Percentiles rank a stretch among this genome's conserved stretches.
These are phyloP conservation scores for Myxocyprinus asiaticus DNA, from an alignment of 2,113 vertebrate genomes.

Conservation along the genomic window DNA sequence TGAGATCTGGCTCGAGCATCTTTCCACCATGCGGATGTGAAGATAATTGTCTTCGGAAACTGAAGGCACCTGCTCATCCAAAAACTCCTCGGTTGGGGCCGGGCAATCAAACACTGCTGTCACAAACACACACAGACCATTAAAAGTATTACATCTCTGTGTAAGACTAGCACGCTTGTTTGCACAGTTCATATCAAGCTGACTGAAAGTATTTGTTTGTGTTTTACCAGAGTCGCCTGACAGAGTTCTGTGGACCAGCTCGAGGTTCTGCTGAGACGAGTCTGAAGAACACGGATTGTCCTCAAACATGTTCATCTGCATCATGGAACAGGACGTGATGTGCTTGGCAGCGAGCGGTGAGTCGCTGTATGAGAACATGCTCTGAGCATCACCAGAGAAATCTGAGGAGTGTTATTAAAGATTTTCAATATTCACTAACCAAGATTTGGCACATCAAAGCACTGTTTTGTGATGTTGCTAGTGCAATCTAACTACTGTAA, in stretches of 20 bases:
- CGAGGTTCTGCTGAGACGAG: slow-evolving; percentile 71
- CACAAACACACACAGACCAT: slow-evolving; percentile 43
- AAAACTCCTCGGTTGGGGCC: slow-evolving; percentile 66
- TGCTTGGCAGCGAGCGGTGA: slow-evolving; percentile 61
- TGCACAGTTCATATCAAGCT: neutral
- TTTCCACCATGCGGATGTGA: slow-evolving; percentile 77
- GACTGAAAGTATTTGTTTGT: slow-evolving; percentile 13
- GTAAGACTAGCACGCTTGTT: neutral
- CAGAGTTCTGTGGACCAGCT: slow-evolving; percentile 76
- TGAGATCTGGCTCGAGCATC: slow-evolving; percentile 78
- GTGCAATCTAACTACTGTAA: no score
- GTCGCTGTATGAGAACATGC: slow-evolving; percentile 75
- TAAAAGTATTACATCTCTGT: neutral
- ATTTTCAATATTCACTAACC: no score
- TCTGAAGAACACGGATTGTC: slow-evolving; percentile 72
- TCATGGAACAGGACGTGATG: no score
- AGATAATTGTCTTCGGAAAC: slow-evolving; percentile 77
- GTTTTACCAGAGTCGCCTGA: slow-evolving; percentile 79
- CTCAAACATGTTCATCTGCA: slow-evolving; percentile 70
- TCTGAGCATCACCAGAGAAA: slow-evolving; percentile 80
- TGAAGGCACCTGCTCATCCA: slow-evolving; percentile 67
- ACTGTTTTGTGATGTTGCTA: no score
- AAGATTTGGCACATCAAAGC: no score
- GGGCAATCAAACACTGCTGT: slow-evolving; percentile 80
- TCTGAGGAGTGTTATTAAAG: slow-evolving; percentile 61